These are phyloP conservation scores for Ladona fulva DNA, from an alignment of 1,140 invertebrate species.

Conservation along the genomic window DNA sequence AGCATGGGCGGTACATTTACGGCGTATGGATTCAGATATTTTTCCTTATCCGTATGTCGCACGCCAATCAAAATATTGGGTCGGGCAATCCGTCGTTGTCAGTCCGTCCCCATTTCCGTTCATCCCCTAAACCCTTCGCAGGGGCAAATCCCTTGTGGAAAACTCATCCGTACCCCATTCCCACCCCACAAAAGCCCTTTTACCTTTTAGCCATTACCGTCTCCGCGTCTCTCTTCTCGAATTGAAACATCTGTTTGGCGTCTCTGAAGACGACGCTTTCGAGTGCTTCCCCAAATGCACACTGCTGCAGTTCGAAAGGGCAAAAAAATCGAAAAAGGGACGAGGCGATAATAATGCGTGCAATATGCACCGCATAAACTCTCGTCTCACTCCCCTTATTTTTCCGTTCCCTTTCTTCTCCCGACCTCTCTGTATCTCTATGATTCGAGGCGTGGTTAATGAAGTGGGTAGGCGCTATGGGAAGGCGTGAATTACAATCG, in stretches of 20 bases:
- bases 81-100: not conserved
- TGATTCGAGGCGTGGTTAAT: no score
- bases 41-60: no score
- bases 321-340: not conserved
- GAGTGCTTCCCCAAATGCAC: not conserved
- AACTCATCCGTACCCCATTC: not conserved
- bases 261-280: not conserved
- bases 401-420: no score
- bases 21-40: no score
- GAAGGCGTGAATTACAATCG: no score
- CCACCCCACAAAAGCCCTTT: not conserved
- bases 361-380: not conserved
- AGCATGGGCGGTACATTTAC: no score
- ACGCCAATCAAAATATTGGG: conserved; percentile 5
- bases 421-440: no score
- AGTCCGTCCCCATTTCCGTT: not conserved
- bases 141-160: not conserved
- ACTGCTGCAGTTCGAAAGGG: not conserved
- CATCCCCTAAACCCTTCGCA: no score
- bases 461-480: no score
- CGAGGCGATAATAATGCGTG: not conserved
- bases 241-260: not conserved
- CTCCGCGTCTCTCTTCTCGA: not conserved
- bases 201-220: not conserved
- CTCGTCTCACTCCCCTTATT: not conserved